Conservation (phyloP, 2,888 invertebrate species). For the Hetaerina titia region DNA sequence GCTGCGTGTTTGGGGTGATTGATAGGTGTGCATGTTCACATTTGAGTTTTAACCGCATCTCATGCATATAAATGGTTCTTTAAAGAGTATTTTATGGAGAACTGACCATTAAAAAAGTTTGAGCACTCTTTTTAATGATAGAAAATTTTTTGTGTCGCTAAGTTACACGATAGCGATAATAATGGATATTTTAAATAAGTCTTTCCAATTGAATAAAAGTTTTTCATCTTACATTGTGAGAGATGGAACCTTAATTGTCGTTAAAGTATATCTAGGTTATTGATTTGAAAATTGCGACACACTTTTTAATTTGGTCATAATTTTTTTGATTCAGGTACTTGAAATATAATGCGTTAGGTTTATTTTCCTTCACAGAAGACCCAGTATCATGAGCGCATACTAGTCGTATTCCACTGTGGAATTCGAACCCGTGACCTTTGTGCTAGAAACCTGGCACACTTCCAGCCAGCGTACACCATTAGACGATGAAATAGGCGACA, state of each 20-base stretch:
- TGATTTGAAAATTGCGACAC: not conserved
- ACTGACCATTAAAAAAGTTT: not conserved
- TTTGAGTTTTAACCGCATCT: not conserved
- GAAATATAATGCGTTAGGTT: not conserved
- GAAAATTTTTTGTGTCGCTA: not conserved
- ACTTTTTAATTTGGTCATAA: not conserved
- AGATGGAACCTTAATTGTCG: not conserved
- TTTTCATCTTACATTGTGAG: not conserved
- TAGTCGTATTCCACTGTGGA: not conserved
- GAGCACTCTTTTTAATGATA: not conserved
- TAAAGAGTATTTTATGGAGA: not conserved
- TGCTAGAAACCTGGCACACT: not conserved
- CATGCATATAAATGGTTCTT: not conserved
- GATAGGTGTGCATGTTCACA: not conserved
- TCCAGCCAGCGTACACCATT: not conserved
- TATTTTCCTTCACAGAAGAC: not conserved
- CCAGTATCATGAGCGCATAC: not conserved
- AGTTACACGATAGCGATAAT: not conserved
- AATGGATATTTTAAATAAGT: not conserved
- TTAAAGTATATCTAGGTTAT: not conserved
- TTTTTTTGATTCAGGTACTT: not conserved
- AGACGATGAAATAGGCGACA: not conserved
- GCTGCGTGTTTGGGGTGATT: not conserved
- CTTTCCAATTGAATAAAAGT: not conserved
- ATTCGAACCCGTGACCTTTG: conserved; percentile 6